These are phyloP conservation scores for Phytoseiulus persimilis DNA, from an alignment of 2,888 invertebrate species.

Conservation along the genomic window DNA sequence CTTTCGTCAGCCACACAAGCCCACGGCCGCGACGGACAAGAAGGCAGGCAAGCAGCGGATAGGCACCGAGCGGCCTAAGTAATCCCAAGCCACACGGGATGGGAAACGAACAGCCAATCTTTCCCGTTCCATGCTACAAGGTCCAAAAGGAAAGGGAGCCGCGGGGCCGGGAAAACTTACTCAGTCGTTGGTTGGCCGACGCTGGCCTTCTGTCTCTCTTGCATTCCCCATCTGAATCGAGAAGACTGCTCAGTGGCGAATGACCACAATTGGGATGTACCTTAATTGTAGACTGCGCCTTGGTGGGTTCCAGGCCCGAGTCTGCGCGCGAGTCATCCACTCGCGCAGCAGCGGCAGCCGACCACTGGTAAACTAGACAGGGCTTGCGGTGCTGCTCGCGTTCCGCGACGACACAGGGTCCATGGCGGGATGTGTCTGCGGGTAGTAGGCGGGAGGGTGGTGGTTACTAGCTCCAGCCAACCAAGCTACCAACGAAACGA, in stretches of 20 bases:
- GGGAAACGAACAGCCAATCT: slow-evolving; percentile 5
- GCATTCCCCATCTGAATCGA: neutral
- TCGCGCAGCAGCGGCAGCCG: neutral
- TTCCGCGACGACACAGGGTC: neutral
- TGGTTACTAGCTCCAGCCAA: neutral
- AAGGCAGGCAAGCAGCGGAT: neutral
- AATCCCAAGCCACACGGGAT: slow-evolving; percentile 5
- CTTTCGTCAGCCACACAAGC: slow-evolving; percentile 14
- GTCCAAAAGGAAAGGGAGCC: neutral
- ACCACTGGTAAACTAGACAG: neutral
- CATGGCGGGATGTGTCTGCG: neutral
- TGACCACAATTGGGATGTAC: neutral
- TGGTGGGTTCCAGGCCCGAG: neutral
- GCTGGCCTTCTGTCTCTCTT: neutral
- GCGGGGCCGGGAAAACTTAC: neutral
- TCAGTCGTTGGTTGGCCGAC: neutral
- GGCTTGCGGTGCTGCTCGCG: neutral
- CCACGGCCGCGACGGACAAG: neutral
- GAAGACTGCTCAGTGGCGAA: neutral
- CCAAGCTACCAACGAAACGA: neutral
- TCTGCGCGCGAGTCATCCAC: no score
- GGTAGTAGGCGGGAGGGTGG: neutral
- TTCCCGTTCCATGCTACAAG: neutral
- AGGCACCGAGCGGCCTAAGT: neutral
- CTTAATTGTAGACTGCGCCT: neutral